Evolutionary conservation across 2,888 invertebrate species (phyloP), one percentile per base, ranked within the genome.

Genomic region (Luperina testacea): DNA sequence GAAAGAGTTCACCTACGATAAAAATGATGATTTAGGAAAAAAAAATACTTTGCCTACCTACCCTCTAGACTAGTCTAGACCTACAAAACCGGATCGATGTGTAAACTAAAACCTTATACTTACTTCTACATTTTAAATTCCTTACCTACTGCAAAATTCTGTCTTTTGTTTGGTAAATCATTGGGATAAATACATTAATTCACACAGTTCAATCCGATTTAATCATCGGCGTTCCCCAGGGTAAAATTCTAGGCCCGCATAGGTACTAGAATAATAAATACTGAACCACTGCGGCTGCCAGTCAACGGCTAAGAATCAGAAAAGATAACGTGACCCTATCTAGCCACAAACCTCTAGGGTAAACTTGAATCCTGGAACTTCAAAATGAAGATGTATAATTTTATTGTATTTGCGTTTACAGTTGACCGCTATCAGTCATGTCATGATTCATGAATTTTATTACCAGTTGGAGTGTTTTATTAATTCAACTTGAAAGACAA

Each of bases 311-410:
- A 53, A 45, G 42, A n/a, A 45, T 51, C 15, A 75, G 2, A 74
- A 32, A 45, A n/a, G 6, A 48, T 51, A 51, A 24, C 38, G 32
- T 51, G 48, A 51, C 24, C 51, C 13, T 63, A 74, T 48, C 64
- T 67, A 45, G 15, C 11, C 6, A 15, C 32, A n/a, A 64, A 38
- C 45, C 53, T 32, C 63, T 48, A 9, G 24, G n/a, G 32, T 13
- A 57, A 53, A 70, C 8, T 45, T 38, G 4, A 59, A 73, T 61
- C 24, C 32, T 15, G 38, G 15, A 27, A 57, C 48, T 81, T 38
- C 11, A 75, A 63, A 69, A 69, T 75, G 9, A 57, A 63, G 17
- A 69, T 17, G 38, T n/a, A 63, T 63, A 38, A 20, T 74, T 68
- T 38, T 53, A 63, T 63, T 81, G n/a, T 42, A 27, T 53, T 27